These are phyloP conservation scores for Malthinus flaveolus DNA, from an alignment of 2,888 invertebrate species.

Conservation along the genomic window DNA sequence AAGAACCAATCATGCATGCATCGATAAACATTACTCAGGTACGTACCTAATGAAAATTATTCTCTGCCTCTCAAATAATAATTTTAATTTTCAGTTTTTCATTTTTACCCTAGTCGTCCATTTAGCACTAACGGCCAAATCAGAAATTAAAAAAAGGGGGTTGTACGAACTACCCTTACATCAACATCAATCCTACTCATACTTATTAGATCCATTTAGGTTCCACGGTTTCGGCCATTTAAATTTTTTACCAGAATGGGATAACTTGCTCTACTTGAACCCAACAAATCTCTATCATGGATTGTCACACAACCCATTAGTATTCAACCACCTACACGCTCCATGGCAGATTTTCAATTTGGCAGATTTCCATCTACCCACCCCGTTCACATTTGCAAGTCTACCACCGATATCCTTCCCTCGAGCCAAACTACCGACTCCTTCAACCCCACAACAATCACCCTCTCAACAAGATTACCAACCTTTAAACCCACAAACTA, in stretches of 20 bases:
- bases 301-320: not conserved
- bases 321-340: not conserved
- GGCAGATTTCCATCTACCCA: not conserved
- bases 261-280: no score
- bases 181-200: not conserved
- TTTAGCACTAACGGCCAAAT: not conserved
- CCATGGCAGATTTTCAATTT: slow-evolving; percentile 2
- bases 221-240: not conserved
- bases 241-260: not conserved
- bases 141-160: not conserved
- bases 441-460: not conserved
- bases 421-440: not conserved
- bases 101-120: slow-evolving; percentile 18
- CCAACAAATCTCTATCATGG: no score
- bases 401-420: not conserved
- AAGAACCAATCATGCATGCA: slow-evolving; percentile 1
- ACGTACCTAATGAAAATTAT: slow-evolving; percentile 15
- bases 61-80: not conserved
- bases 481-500: no score
- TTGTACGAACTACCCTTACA: not conserved
- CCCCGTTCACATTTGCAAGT: not conserved
- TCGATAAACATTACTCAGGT: slow-evolving; percentile 20
- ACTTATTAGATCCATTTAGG: not conserved
- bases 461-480: not conserved
- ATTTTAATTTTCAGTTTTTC: slow-evolving; percentile 31